Evolutionary conservation across 2,113 vertebrate species (phyloP).

Genomic region (Axis porcinus): DNA sequence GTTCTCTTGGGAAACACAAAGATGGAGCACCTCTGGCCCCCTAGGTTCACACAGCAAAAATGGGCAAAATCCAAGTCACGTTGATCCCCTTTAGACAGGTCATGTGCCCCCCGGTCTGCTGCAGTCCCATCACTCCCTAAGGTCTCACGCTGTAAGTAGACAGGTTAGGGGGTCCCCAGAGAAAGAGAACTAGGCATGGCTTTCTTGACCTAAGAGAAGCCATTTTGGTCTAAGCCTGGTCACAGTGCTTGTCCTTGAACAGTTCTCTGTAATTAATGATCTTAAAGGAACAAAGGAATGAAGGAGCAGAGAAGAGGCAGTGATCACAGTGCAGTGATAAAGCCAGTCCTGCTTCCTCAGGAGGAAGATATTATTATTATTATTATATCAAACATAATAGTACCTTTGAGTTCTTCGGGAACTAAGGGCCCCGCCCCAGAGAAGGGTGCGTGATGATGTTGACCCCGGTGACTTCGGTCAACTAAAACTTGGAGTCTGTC

Average conservation of each 20-base stretch:
- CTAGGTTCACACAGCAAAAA: not conserved
- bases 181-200: not conserved
- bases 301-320: not conserved
- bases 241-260: not conserved
- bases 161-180: not conserved
- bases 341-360: not conserved
- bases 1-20: not conserved
- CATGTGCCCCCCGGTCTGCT: rapidly evolving
- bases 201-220: not conserved
- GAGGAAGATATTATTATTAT: not conserved
- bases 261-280: not conserved
- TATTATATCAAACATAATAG: not conserved
- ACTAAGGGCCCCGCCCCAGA: not conserved
- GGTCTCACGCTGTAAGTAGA: not conserved
- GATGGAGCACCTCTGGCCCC: not conserved
- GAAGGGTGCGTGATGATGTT: not conserved
- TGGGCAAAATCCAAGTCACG: not conserved
- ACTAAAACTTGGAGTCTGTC: not conserved
- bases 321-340: not conserved
- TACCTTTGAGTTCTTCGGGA: not conserved
- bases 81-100: not conserved
- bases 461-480: not conserved
- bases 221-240: not conserved
- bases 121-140: not conserved
- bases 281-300: not conserved